A percentile compares a stretch with the other conserved stretches of the same genome.
These are phyloP conservation scores for Heptranchias perlo DNA, from an alignment of 2,113 vertebrate genomes.

Conservation along the genomic window DNA sequence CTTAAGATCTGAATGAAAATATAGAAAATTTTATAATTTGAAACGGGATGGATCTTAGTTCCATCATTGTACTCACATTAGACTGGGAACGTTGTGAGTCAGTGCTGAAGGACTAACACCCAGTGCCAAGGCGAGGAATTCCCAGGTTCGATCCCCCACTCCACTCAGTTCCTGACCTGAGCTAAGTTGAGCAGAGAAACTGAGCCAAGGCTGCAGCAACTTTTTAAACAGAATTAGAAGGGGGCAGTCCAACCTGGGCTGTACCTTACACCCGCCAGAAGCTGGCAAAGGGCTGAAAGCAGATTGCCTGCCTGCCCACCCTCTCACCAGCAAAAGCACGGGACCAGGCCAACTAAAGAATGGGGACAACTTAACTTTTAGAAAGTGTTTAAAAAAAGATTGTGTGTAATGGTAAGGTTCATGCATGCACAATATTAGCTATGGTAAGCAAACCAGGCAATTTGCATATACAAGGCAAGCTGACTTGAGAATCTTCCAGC, in stretches of 20 bases:
- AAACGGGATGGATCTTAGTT: neutral
- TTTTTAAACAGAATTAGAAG: neutral
- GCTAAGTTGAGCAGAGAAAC: too few species aligned
- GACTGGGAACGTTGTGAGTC: neutral
- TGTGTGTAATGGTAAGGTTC: neutral
- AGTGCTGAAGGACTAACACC: neutral
- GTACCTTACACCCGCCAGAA: neutral
- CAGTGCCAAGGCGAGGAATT: too few species aligned
- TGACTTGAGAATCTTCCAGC: neutral
- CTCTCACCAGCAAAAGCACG: neutral
- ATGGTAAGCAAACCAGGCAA: neutral
- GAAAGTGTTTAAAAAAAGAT: neutral
- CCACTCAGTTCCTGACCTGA: neutral
- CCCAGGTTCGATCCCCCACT: neutral
- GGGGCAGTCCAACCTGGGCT: neutral
- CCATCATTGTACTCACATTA: neutral
- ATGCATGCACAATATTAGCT: neutral
- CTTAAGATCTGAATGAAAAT: neutral
- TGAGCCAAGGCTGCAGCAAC: neutral
- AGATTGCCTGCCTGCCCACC: neutral
- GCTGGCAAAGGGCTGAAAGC: neutral
- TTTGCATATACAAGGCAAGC: neutral
- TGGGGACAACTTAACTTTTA: neutral
- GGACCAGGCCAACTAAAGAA: neutral
- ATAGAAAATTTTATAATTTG: neutral